Evolutionary conservation across 2,113 vertebrate genomes (phyloP).

Genomic region (Neoarius graeffei): DNA sequence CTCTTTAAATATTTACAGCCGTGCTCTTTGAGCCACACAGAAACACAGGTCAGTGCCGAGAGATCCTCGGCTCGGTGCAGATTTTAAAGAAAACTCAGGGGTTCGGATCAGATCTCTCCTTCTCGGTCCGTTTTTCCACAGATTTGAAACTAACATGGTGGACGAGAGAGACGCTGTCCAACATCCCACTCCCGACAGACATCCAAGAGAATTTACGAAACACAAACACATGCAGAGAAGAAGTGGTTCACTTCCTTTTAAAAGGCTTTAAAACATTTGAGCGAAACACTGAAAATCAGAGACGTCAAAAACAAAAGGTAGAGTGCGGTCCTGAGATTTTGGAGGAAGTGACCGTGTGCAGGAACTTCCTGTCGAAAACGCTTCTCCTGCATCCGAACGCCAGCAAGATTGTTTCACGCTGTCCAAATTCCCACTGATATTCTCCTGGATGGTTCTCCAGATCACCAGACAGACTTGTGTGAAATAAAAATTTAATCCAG

Average conservation of each 20-base stretch:
- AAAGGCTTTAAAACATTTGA: not conserved
- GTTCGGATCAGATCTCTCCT: not conserved
- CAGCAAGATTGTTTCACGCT: not conserved
- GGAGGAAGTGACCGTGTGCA: not conserved
- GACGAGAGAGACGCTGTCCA: not conserved
- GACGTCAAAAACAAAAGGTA: not conserved
- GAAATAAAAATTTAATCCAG: not conserved
- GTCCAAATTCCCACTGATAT: not conserved
- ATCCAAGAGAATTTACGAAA: no score
- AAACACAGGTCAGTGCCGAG: slow-evolving; percentile 15
- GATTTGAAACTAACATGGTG: not conserved
- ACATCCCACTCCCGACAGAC: not conserved
- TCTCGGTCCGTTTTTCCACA: no score
- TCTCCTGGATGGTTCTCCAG: not conserved
- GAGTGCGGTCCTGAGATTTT: not conserved
- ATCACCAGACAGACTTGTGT: no score
- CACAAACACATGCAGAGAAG: not conserved
- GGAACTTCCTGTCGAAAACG: not conserved
- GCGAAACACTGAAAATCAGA: not conserved
- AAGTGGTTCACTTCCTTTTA: not conserved
- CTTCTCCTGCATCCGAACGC: not conserved
- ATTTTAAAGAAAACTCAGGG: not conserved
- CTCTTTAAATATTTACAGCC: slow-evolving; percentile 52
- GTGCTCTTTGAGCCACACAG: slow-evolving; percentile 11
- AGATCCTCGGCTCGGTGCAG: not conserved